These are phyloP conservation scores for Desmophyllum pertusum DNA, from an alignment of 92 coral and sea anemone genomes.

Conservation along the genomic window DNA sequence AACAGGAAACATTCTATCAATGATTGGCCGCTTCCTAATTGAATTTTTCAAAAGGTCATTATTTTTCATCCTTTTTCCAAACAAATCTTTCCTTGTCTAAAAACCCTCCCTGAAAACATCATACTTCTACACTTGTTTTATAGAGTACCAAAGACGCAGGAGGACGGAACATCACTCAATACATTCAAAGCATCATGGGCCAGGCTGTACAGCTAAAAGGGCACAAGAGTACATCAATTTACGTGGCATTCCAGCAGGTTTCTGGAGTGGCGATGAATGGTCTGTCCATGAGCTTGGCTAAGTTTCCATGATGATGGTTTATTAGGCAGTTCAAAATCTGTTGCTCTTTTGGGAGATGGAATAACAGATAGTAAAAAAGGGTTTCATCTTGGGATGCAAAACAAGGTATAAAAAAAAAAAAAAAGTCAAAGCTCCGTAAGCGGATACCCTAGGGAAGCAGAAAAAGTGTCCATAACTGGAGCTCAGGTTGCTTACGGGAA, in stretches of 20 bases:
- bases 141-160: conserved; percentile 51
- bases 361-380: conserved; percentile 39
- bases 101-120: no score
- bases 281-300: conserved; percentile 86
- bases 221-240: conserved; percentile 64
- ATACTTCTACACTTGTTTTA: no score
- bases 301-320: conserved; percentile 45
- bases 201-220: conserved; percentile 69
- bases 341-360: conserved; percentile 78
- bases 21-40: no score
- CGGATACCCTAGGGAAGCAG: no score
- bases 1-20: no score
- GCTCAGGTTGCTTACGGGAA: no score
- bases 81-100: no score
- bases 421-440: no score
- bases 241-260: conserved; percentile 68
- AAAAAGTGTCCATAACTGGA: no score
- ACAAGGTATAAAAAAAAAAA: no score
- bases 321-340: conserved; percentile 29
- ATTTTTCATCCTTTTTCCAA: no score
- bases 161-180: conserved; percentile 39
- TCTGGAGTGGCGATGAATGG: conserved; percentile 82
- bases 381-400: conserved; percentile 73
- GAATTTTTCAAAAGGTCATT: no score
- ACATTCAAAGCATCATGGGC: conserved; percentile 65